These are phyloP conservation scores for Etheostoma cragini DNA, from an alignment of 2,113 vertebrate species.

Conservation along the genomic window DNA sequence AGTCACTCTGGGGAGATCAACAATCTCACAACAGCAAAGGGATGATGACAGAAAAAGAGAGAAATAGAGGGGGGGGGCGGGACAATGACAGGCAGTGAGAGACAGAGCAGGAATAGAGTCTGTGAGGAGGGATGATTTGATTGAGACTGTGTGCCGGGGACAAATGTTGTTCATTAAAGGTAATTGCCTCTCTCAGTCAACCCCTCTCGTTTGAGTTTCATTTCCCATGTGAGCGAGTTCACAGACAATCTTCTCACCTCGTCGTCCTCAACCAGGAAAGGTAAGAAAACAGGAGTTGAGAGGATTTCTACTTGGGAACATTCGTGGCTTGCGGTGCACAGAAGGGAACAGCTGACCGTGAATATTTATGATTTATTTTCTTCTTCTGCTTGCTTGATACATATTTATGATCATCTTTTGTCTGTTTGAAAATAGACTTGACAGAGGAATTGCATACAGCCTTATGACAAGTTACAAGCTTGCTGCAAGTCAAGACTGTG, in stretches of 20 bases:
- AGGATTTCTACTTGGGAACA: conserved; percentile 13
- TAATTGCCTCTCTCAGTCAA: conserved; percentile 36
- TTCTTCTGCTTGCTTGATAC: not conserved
- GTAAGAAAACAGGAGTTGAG: not conserved
- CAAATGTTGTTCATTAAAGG: conserved; percentile 54
- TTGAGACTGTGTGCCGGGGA: conserved; percentile 38
- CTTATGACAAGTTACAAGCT: not conserved
- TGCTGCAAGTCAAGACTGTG: not conserved
- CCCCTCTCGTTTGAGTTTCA: conserved; percentile 36
- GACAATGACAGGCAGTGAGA: conserved; percentile 25
- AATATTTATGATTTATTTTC: conserved; percentile 7
- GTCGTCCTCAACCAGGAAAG: not conserved
- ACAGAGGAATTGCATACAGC: not conserved
- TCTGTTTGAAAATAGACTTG: conserved; percentile 8
- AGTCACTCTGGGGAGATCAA: conserved; percentile 46
- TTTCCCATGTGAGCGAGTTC: conserved; percentile 38
- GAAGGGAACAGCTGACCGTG: not conserved
- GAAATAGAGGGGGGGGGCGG: not conserved
- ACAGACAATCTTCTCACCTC: conserved; percentile 36
- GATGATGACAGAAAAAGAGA: conserved; percentile 34
- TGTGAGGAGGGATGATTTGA: conserved; percentile 37
- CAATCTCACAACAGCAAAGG: conserved; percentile 29
- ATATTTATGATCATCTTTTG: conserved; percentile 24
- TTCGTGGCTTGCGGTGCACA: not conserved
- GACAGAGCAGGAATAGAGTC: conserved; percentile 8